phyloP scores from a whole-genome alignment of 2,797 vertebrate species.

The Propithecus perrieri region DNA sequence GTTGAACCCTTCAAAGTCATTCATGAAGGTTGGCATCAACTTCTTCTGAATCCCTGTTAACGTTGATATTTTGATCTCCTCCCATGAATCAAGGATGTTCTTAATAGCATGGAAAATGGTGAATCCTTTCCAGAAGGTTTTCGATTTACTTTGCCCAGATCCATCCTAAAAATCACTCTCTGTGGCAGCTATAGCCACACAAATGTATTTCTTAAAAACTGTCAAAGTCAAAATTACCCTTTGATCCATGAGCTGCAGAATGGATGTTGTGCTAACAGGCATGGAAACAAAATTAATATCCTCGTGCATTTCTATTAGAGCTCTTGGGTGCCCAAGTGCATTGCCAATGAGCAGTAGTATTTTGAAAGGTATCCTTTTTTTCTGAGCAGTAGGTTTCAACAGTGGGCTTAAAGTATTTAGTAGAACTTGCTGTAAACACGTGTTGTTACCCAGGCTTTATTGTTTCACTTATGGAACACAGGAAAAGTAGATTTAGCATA shows the following conservation, averaged over 20 bases:
- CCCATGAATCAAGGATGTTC: background rate
- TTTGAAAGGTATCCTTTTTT: background rate
- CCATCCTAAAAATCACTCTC: background rate
- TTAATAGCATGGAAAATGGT: background rate
- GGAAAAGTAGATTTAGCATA: background rate
- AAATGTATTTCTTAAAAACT: background rate
- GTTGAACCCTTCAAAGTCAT: background rate
- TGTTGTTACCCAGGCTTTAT: background rate
- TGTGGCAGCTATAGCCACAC: background rate
- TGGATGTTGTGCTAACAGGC: background rate
- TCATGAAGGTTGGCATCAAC: background rate
- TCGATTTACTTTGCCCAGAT: background rate
- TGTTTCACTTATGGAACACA: background rate
- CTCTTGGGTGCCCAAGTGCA: background rate
- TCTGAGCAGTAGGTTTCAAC: background rate
- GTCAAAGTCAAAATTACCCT: background rate
- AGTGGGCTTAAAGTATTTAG: background rate
- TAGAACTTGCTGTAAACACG: background rate
- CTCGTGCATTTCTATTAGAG: no score
- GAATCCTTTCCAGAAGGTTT: background rate
- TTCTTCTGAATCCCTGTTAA: background rate
- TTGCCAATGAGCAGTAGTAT: background rate
- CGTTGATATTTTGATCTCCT: background rate
- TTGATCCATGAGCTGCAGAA: background rate
- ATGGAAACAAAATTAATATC: background rate